A percentile compares a stretch with the other conserved stretches of the same genome.
phyloP scores from a whole-genome alignment of 1,140 invertebrate species.

The Leptestheria dahalacensis region DNA sequence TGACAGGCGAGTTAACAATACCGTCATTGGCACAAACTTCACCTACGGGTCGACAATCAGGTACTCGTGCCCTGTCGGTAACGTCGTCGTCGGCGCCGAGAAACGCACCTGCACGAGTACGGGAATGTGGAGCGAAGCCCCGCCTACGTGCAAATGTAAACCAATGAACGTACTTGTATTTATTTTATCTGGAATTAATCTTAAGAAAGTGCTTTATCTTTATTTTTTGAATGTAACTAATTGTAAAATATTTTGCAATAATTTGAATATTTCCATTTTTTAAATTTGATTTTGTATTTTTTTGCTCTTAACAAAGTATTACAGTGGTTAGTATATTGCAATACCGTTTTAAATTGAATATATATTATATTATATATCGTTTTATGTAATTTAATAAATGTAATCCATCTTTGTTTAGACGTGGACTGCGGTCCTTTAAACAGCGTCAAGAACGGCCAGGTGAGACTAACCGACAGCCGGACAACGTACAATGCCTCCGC shows the following conservation, averaged over 20 bases:
- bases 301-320: too few relatives aligned
- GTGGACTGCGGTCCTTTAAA: slow-evolving; percentile 62
- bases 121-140: slow-evolving; percentile 62
- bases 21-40: slow-evolving; percentile 52
- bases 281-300: too few relatives aligned
- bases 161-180: too few relatives aligned
- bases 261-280: too few relatives aligned
- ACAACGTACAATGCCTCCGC: slow-evolving; percentile 64
- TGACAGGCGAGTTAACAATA: slow-evolving; percentile 67
- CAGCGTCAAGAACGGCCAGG: slow-evolving; percentile 52
- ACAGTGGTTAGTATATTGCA: too few relatives aligned
- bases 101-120: slow-evolving; percentile 48
- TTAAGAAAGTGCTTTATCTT: too few relatives aligned
- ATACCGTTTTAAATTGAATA: too few relatives aligned
- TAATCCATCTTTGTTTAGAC: slow-evolving; percentile 34
- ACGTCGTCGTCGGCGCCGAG: slow-evolving; percentile 57
- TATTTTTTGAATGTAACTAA: too few relatives aligned
- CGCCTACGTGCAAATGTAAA: slow-evolving; percentile 75
- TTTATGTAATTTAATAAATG: slow-evolving; percentile 7
- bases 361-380: slow-evolving; percentile 7
- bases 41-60: slow-evolving; percentile 49
- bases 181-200: too few relatives aligned
- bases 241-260: too few relatives aligned
- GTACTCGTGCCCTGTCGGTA: slow-evolving; percentile 67
- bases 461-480: slow-evolving; percentile 45